Percentiles rank a stretch among this genome's conserved stretches.
Conservation (phyloP, 2,113 vertebrate genomes). For the Anguilla japonica region DNA sequence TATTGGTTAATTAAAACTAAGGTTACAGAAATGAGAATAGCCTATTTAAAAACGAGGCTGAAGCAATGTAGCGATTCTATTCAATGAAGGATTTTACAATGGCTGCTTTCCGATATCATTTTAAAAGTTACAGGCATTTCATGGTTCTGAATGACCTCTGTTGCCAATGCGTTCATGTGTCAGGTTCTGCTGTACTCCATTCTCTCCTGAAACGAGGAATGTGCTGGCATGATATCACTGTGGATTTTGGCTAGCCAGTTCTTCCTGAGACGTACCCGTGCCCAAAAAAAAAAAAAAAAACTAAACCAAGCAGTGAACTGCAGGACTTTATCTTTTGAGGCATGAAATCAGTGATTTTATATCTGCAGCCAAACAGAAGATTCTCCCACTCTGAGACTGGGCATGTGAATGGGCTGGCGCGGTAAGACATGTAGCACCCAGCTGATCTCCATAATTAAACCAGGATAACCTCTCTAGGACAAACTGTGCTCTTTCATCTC, state of each 20-base stretch:
- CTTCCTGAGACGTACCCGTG: neutral
- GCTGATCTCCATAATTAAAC: conserved; percentile 1
- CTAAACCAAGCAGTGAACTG: neutral
- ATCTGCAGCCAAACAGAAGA: neutral
- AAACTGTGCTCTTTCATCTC: neutral
- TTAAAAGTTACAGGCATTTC: too few relatives aligned
- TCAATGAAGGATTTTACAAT: too few relatives aligned
- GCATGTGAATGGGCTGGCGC: neutral
- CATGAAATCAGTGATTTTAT: neutral
- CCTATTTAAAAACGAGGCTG: too few relatives aligned
- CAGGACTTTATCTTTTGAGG: neutral
- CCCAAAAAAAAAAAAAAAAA: neutral
- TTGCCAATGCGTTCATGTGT: too few relatives aligned
- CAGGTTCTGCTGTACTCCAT: neutral
- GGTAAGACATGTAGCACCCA: neutral
- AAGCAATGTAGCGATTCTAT: too few relatives aligned
- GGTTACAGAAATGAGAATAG: too few relatives aligned
- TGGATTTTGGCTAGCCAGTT: neutral
- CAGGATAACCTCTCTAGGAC: neutral
- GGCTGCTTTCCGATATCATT: too few relatives aligned
- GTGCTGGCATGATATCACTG: neutral
- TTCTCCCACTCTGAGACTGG: neutral
- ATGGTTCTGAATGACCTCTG: too few relatives aligned
- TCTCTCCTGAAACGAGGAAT: neutral
- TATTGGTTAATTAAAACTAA: too few relatives aligned